Percentiles rank a stretch among this genome's conserved stretches.
Evolutionary conservation across 2,888 invertebrate genomes (phyloP).

Genomic region (Euplagia quadripunctaria): DNA sequence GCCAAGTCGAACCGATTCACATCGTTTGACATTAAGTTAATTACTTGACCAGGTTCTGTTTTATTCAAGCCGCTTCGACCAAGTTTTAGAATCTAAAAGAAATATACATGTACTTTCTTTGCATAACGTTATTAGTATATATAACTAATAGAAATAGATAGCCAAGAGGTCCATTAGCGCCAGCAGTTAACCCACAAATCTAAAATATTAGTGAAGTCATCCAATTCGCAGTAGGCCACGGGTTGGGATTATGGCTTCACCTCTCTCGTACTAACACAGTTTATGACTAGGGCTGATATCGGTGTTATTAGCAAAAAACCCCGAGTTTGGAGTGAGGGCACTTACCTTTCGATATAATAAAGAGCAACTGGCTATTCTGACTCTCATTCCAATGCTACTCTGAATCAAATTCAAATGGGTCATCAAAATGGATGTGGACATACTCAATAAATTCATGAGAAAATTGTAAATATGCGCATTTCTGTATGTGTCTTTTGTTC

Average conservation of each 20-base stretch:
- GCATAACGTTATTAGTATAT: too few species aligned
- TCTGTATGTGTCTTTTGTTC: slow-evolving; percentile 75
- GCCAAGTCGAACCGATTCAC: slow-evolving; percentile 93
- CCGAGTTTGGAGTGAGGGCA: background rate
- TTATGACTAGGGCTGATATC: too few species aligned
- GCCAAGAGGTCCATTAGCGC: too few species aligned
- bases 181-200: too few species aligned
- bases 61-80: slow-evolving; percentile 88
- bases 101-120: too few species aligned
- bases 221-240: background rate
- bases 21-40: slow-evolving; percentile 95
- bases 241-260: background rate
- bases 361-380: slow-evolving; percentile 92
- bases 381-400: slow-evolving; percentile 91
- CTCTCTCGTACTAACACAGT: too few species aligned
- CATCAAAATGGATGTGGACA: slow-evolving; percentile 87
- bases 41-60: slow-evolving; percentile 92
- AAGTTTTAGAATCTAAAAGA: slow-evolving; percentile 76
- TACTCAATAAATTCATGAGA: slow-evolving; percentile 87
- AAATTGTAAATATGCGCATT: slow-evolving; percentile 90
- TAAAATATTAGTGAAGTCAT: too few species aligned
- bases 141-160: too few species aligned
- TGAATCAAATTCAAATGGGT: slow-evolving; percentile 89
- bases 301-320: background rate
- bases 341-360: slow-evolving; percentile 93